These are phyloP conservation scores for Numenius phaeopus DNA, from an alignment of 2,797 vertebrate genomes.

Conservation along the genomic window DNA sequence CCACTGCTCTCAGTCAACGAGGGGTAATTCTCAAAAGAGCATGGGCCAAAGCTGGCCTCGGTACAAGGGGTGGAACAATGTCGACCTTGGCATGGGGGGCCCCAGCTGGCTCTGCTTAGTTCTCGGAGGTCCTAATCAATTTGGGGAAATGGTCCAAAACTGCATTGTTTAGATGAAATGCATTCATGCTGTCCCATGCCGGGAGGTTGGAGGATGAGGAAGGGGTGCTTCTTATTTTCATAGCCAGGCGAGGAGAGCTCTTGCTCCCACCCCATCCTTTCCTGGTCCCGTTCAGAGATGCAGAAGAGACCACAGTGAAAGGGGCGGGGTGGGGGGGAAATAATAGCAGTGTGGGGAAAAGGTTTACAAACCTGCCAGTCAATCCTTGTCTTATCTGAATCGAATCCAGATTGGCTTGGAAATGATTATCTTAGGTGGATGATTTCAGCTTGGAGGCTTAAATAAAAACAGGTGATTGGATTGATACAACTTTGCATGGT, in stretches of 20 bases:
- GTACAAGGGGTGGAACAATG: not conserved
- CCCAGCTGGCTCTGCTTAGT: not conserved
- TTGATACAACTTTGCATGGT: not conserved
- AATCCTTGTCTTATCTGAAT: conserved; percentile 10
- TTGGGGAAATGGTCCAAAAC: not conserved
- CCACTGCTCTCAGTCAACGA: rapidly evolving
- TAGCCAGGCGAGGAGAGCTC: not conserved
- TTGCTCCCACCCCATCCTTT: not conserved
- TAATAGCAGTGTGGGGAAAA: not conserved
- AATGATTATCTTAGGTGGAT: conserved; percentile 32
- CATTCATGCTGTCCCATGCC: not conserved
- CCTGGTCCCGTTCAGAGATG: not conserved
- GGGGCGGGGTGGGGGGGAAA: not conserved
- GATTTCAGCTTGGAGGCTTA: conserved; percentile 37
- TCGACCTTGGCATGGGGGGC: not conserved
- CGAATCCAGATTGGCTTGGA: not conserved
- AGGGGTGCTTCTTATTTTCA: not conserved
- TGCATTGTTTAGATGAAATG: conserved; percentile 1
- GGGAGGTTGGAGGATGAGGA: not conserved
- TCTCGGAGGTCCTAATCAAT: not conserved
- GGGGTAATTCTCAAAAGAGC: not conserved
- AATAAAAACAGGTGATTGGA: conserved; percentile 57
- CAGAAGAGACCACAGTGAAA: not conserved
- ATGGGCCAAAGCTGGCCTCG: not conserved
- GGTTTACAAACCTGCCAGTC: conserved; percentile 49